Base-by-base conservation (phyloP, 2,797 vertebrate species). In the Sebastes ruberrimus region DNA sequence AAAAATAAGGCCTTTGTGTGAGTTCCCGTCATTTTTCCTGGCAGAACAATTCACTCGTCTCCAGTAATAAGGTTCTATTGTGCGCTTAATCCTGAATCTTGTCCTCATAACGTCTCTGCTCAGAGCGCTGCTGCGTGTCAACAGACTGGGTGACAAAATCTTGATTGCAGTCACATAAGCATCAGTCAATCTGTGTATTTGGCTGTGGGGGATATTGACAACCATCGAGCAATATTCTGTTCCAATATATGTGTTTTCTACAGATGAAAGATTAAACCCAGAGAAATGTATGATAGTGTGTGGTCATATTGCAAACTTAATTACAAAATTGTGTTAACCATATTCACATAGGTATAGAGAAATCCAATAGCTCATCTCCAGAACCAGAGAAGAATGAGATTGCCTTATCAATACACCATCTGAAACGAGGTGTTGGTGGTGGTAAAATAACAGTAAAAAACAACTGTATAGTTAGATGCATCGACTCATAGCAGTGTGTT, bases 11-110 rank as follows among this genome's bases (percentile, higher is more conserved):
- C 25, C 20, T 73, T 62, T 62, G 53, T 84, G 32, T 53, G 49
- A 46, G 28, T 52, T 16, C 7, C 28, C 42, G 33, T 8, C 23
- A 13, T 67, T 38, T 74, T 35, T 28, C 22, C 38, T 66, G 56
- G 14, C 14, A 55, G 59, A 73, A 60, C 46, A 56, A 18, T 62
- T 66, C 16, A 38, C 76, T 76, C 14, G 18, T 23, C 59, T 78
- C 20, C 20, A 57, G 27, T 69, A 33, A 76, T 76, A 42, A 63
- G 10, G 33, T 60, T 70, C n/a, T 8, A 57, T 18, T 76, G 28
- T 49, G 46, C 57, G 38, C 46, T 49, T 63, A 61, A 82, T 72
- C 63, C 59, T n/a, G 25, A 68, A 35, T 66, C 38, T 59, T 65
- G 42, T 75, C 46, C 59, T 33, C 28, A 38, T 56, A 77, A 63